phyloP scores from a whole-genome alignment of 2,113 vertebrate species.

The Hydrochoerus hydrochaeris region DNA sequence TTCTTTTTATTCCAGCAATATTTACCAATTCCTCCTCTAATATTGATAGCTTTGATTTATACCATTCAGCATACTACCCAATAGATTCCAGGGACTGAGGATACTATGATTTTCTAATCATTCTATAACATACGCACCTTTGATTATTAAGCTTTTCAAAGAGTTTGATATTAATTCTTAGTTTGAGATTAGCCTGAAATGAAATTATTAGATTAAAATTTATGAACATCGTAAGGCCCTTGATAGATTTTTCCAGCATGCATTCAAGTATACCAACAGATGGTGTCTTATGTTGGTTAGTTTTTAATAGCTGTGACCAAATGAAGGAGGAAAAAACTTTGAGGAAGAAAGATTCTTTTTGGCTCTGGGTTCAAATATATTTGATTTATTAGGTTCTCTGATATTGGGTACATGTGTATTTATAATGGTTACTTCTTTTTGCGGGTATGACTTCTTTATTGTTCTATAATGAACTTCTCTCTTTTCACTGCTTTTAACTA shows the following conservation, averaged over 20 bases:
- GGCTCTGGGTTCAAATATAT: not conserved
- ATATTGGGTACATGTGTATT: not conserved
- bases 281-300: not conserved
- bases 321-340: not conserved
- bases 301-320: not conserved
- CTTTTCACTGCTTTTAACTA: not conserved
- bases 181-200: not conserved
- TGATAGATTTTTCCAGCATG: not conserved
- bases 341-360: not conserved
- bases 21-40: not conserved
- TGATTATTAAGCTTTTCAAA: not conserved
- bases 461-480: not conserved
- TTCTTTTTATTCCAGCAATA: constrained; percentile 6
- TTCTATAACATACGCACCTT: not conserved
- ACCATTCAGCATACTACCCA: not conserved
- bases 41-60: not conserved
- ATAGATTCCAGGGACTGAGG: not conserved
- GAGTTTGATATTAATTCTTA: not conserved
- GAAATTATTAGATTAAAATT: not conserved
- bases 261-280: not conserved
- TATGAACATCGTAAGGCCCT: not conserved
- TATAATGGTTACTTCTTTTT: not conserved
- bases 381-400: not conserved
- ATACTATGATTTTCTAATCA: not conserved
- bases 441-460: not conserved